phyloP scores from a whole-genome alignment of 2,113 vertebrate genomes.

The Calyptomena viridis region DNA sequence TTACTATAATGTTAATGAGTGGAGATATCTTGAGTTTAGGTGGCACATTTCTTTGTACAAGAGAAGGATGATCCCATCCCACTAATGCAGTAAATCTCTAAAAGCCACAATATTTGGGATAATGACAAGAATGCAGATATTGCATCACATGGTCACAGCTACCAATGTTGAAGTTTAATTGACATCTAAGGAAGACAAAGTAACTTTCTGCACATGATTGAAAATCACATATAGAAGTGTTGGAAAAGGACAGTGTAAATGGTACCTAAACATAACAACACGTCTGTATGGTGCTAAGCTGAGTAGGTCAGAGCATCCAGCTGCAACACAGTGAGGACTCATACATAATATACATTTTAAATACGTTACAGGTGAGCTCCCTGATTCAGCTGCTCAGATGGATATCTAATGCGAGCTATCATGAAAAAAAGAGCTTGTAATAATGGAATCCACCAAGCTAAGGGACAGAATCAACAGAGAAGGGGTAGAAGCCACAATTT shows the following conservation, averaged over 20 bases:
- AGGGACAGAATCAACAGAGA: neutral
- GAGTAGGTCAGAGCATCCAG: neutral
- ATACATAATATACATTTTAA: neutral
- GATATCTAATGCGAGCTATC: neutral
- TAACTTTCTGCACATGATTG: neutral
- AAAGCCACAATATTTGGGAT: neutral
- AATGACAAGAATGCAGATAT: neutral
- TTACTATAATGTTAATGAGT: neutral
- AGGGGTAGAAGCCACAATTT: neutral
- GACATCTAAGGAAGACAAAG: neutral
- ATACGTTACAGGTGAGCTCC: neutral
- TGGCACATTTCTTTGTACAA: neutral
- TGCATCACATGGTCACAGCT: neutral
- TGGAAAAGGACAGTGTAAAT: neutral
- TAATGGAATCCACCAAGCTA: neutral
- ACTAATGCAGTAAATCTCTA: neutral
- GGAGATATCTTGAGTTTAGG: neutral
- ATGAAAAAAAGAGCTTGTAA: neutral
- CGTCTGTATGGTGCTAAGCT: neutral
- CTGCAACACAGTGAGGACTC: neutral
- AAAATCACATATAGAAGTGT: neutral
- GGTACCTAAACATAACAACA: neutral
- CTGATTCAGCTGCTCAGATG: neutral
- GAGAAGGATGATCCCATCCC: neutral
- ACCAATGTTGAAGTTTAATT: neutral